Evolutionary conservation across 2,797 vertebrate species (phyloP).

Genomic region (Falco peregrinus): DNA sequence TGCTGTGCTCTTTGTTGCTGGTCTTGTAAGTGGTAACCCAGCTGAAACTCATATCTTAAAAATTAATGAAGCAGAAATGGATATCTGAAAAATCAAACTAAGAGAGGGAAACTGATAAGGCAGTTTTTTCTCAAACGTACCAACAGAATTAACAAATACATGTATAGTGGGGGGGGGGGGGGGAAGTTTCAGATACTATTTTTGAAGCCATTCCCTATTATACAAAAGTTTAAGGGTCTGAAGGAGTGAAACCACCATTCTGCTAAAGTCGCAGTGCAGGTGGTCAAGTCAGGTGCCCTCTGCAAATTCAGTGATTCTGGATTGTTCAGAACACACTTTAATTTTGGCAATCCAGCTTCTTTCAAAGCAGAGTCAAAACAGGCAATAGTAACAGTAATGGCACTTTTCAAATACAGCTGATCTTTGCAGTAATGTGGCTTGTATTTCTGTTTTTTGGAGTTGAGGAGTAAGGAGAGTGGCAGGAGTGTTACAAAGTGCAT

Average conservation of each 20-base stretch:
- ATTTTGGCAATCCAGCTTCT: not conserved
- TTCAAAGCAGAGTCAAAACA: not conserved
- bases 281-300: not conserved
- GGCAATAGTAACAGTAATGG: not conserved
- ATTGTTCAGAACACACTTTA: not conserved
- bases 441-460: not conserved
- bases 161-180: not conserved
- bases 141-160: not conserved
- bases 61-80: not conserved
- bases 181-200: not conserved
- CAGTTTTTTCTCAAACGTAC: not conserved
- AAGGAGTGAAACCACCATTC: not conserved
- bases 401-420: not conserved
- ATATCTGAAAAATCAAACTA: not conserved
- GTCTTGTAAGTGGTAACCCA: not conserved
- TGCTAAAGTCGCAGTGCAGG: not conserved
- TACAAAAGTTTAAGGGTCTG: not conserved
- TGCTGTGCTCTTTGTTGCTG: not conserved
- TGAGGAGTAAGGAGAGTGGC: not conserved
- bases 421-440: not conserved
- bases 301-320: not conserved
- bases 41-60: not conserved
- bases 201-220: not conserved
- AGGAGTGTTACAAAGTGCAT: not conserved
- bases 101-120: not conserved